Conservation (phyloP, 2,113 vertebrate genomes). For the Chaetops frenatus region DNA sequence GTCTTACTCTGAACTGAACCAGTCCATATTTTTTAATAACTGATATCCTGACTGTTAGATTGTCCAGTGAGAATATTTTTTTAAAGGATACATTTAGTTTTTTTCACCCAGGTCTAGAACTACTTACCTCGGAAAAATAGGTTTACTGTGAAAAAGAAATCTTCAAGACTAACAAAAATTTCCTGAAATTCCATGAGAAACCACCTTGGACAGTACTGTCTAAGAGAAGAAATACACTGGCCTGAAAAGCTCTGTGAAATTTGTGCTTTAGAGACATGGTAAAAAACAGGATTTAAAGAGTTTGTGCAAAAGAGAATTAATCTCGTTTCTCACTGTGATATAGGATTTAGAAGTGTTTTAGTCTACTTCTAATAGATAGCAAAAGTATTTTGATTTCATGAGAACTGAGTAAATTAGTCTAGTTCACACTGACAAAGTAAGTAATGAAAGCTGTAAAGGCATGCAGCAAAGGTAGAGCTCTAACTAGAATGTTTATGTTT, state of each 20-base stretch:
- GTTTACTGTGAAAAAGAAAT: not conserved
- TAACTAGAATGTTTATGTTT: not conserved
- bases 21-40: not conserved
- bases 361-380: not conserved
- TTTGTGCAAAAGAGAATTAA: not conserved
- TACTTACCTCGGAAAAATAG: not conserved
- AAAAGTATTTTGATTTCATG: not conserved
- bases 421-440: not conserved
- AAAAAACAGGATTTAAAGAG: not conserved
- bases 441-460: not conserved
- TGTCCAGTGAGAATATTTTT: not conserved
- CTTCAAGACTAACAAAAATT: not conserved
- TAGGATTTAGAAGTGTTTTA: not conserved
- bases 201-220: not conserved
- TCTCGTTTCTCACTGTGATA: not conserved
- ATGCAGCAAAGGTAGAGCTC: not conserved
- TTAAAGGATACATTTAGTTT: not conserved
- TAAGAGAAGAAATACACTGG: not conserved
- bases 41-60: not conserved
- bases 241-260: not conserved
- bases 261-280: not conserved
- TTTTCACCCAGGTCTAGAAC: not conserved
- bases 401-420: not conserved
- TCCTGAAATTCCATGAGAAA: not conserved
- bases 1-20: not conserved